A percentile compares a stretch with the other conserved stretches of the same genome.
Conservation (phyloP, 2,113 vertebrate species). For the Onychostruthus taczanowskii region DNA sequence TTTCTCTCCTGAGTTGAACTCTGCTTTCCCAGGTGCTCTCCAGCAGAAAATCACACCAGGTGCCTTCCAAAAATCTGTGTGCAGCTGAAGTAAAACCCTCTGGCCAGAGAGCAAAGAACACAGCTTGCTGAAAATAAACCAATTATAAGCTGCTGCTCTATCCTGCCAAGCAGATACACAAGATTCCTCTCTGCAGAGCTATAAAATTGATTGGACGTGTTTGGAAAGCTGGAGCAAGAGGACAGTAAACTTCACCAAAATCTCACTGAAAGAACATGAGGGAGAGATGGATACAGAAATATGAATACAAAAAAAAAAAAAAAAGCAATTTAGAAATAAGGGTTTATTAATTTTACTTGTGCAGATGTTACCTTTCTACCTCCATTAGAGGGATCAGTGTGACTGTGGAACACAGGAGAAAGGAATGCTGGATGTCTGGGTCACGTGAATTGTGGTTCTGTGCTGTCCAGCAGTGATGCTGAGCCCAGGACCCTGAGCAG, state of each 20-base stretch:
- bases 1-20: neutral
- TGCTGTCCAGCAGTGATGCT: neutral
- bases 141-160: neutral
- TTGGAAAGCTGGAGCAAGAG: neutral
- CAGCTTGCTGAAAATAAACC: neutral
- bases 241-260: neutral
- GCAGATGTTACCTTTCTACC: neutral
- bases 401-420: neutral
- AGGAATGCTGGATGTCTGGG: neutral
- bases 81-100: neutral
- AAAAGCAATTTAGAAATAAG: neutral
- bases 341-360: neutral
- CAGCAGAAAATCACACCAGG: neutral
- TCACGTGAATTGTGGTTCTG: neutral
- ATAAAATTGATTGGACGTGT: neutral
- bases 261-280: neutral
- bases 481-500: neutral
- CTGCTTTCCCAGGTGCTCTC: neutral
- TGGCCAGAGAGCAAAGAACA: neutral
- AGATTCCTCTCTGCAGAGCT: neutral
- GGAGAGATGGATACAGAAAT: neutral
- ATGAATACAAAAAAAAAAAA: neutral
- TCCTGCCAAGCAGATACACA: neutral
- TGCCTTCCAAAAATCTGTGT: neutral
- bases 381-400: neutral